Base-by-base conservation (phyloP, 2,797 vertebrate genomes). In the Merluccius polli region DNA sequence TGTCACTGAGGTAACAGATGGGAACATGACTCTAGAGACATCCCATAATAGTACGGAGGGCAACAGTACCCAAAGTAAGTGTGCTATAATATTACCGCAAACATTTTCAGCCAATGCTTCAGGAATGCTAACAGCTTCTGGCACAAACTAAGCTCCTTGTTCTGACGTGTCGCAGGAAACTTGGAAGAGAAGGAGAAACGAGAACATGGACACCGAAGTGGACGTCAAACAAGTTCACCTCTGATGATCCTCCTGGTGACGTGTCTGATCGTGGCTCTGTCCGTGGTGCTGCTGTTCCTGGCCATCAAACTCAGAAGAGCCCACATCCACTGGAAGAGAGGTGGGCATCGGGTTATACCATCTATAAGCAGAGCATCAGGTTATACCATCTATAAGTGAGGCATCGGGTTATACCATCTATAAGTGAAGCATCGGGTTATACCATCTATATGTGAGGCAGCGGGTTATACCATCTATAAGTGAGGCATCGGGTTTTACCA, bases 291-390 rank as follows among this genome's bases (percentile, higher is more conserved):
- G 16, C 85, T 93, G 71, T 95, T 98, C 4, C 95, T 98, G 59
- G 10, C 92, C 48, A 84, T 92, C 78, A 98, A 96, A 86, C 90
- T 98, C 52, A 92, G 92, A 73, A 95, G 91, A 89, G 96, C 95
- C 1, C 95, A 97, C 0, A 31, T 92, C 0, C 12, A 81, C 15
- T 99, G 97, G 97, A 97, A 94, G 75, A 95, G 80, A 94, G 97
- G 97, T 98, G 75, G 84, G 70, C 33, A 79, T 65, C 27, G 59
- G 59, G 10, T 59, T 24, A 59, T 59, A 27, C 59, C 24, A 24
- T 21, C 13, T 65, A 65, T 27, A 63, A n/a, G n/a, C n/a, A n/a
- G n/a, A n/a, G n/a, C n/a, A n/a, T n/a, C n/a, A n/a, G n/a, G n/a
- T n/a, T n/a, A n/a, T n/a, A n/a, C n/a, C n/a, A n/a, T n/a, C n/a